Evolutionary conservation across 2,113 vertebrate species (phyloP), one percentile per base, ranked within the genome.

Genomic region (Willisornis vidua): DNA sequence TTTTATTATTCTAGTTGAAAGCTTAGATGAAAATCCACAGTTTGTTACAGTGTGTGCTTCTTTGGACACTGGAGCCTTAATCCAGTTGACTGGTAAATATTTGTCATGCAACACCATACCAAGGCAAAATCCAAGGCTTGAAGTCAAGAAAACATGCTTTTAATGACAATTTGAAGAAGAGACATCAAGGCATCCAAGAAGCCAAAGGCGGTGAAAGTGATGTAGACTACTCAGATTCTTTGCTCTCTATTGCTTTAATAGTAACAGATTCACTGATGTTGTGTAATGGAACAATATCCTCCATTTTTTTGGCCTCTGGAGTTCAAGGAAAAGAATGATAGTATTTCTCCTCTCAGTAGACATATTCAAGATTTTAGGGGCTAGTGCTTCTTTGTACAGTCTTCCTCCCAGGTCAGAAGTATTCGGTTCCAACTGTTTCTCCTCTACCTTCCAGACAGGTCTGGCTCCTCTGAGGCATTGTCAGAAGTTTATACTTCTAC

Each of bases 1-100:
- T 89, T 96, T 93, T 95, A 65, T 81, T 90, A 59, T 67, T 93
- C 45, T 5, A 24, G n/a, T 66, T 92, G 65, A 87, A 95, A 95
- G 7, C 14, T 85, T 62, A 73, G 73, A 62, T 43, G 23, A 84
- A 80, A 23, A 67, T 25, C 26, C 89, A 24, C 12, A 17, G 6
- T 77, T 92, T 95, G 31, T 83, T 66, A 58, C 14, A 85, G 2
- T 17, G 15, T 19, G 18, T 45, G 9, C 22, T 73, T 86, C 48
- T 76, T 57, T 45, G 67, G 59, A 84, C 45, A 35, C 29, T 49
- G 37, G 24, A 85, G 55, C 7, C 35, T 82, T 84, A 59, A 78
- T 82, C 84, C 29, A 28, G 9, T 18, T 78, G 37, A 28, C 29
- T n/a, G 73, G 24, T 17, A 78, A 88, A 46, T 74, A 75, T 72